Percentiles rank a stretch among this genome's conserved stretches.
phyloP scores from a whole-genome alignment of 2,797 vertebrate species.

The Yasuhikotakia modesta region DNA sequence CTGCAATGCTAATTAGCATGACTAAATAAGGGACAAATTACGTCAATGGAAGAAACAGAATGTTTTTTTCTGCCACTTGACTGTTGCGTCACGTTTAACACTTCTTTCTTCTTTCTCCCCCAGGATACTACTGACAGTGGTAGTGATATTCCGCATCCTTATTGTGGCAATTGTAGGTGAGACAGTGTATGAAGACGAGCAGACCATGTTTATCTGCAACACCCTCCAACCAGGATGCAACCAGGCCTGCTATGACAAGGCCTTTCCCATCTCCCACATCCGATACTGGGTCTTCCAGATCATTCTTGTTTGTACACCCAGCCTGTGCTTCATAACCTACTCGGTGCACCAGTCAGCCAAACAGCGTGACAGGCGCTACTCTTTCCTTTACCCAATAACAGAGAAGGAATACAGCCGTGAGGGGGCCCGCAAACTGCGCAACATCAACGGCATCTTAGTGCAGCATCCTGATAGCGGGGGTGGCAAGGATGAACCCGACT shows the following conservation, averaged over 20 bases:
- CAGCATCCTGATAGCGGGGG: conserved; percentile 71
- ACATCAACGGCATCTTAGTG: conserved; percentile 78
- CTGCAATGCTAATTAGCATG: conserved; percentile 51
- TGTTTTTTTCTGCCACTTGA: not conserved
- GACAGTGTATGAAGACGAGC: conserved; percentile 90
- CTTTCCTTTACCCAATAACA: conserved; percentile 82
- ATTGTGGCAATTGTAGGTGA: conserved; percentile 91
- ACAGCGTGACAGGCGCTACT: conserved; percentile 80
- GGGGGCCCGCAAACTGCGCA: conserved; percentile 71
- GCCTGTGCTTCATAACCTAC: conserved; percentile 90
- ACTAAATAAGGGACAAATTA: conserved; percentile 33
- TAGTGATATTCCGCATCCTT: conserved; percentile 91
- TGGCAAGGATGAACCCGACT: conserved; percentile 79
- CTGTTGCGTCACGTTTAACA: conserved; percentile 39
- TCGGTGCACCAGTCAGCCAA: conserved; percentile 86
- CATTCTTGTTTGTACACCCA: conserved; percentile 86
- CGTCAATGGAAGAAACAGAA: conserved; percentile 29
- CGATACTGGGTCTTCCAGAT: conserved; percentile 91
- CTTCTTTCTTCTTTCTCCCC: not conserved
- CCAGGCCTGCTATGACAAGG: conserved; percentile 91
- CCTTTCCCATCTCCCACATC: conserved; percentile 92
- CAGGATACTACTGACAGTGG: conserved; percentile 90
- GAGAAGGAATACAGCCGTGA: conserved; percentile 75
- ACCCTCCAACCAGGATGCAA: conserved; percentile 91
- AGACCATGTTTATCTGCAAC: conserved; percentile 92